Conservation (phyloP, 2,888 invertebrate species). For the Polyommatus iphigenia region DNA sequence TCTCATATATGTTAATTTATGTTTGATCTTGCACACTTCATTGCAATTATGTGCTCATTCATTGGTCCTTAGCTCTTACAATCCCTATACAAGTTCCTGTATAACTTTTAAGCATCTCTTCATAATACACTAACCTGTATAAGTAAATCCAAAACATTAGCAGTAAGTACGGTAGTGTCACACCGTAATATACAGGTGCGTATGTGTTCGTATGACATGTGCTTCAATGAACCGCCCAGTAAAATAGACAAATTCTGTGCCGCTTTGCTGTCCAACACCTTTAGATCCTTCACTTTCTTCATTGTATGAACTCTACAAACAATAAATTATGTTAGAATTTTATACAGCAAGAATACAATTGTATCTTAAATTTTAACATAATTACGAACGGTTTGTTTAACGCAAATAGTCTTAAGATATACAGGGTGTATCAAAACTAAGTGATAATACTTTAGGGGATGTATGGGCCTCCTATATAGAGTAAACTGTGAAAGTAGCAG, state of each 20-base stretch:
- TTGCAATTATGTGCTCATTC: neutral
- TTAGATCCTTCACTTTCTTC: slow-evolving; percentile 94
- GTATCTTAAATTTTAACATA: neutral
- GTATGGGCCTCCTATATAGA: no score
- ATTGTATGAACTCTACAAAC: slow-evolving; percentile 80
- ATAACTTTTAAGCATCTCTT: neutral
- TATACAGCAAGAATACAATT: neutral
- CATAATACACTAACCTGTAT: slow-evolving; percentile 79
- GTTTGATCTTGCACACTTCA: neutral
- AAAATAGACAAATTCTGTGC: slow-evolving; percentile 96
- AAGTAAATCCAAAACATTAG: slow-evolving; percentile 93
- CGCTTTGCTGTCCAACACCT: slow-evolving; percentile 94
- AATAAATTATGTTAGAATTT: neutral
- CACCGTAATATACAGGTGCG: slow-evolving; percentile 90
- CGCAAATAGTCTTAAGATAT: neutral
- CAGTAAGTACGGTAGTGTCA: slow-evolving; percentile 91
- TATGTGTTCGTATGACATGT: slow-evolving; percentile 90
- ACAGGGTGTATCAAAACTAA: no score
- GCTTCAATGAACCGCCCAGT: slow-evolving; percentile 91
- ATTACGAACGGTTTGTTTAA: no score
- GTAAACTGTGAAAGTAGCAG: no score
- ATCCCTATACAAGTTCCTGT: no score
- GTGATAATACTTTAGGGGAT: no score
- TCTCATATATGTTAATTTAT: no score
- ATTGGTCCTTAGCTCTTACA: neutral